Base-by-base conservation (phyloP, 2,113 vertebrate genomes). In the Sula dactylatra region DNA sequence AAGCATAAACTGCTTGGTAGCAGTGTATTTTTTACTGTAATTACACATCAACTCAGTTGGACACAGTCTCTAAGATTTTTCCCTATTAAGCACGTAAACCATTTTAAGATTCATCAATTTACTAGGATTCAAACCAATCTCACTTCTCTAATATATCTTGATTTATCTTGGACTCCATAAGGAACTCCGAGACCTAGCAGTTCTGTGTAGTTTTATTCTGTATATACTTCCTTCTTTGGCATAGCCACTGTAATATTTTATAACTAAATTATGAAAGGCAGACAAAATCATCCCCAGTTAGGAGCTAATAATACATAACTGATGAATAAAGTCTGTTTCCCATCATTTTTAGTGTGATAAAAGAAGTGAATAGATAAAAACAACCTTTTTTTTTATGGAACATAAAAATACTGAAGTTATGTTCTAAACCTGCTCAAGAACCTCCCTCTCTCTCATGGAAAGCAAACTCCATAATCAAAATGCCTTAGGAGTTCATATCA, bases 381-480 rank as follows among this genome's bases (percentile, higher is more conserved):
- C 4, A 15, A 2, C 0, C 21, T 12, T 50, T 13, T 13, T 49
- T 13, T 47, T 7, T 7, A 36, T 42, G 38, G 62, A 72, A 34
- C 27, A 32, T 49, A 82, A 95, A 92, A 89, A 32, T 13, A 45
- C 16, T 16, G 27, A 61, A 80, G 19, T 47, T 88, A 19, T 21
- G 3, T 62, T 88, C 87, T 94, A 89, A 91, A 70, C n/a, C 76
- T 94, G 71, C 64, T 93, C 84, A 94, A 73, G 44, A 85, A 70
- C n/a, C 54, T 61, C 67, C 38, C 55, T 74, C 29, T 96, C 55
- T 94, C 25, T 83, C 44, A 26, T 12, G 32, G 74, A 90, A 91
- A 90, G 47, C 58, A 72, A 93, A 86, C 66, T 93, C 82, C 47
- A 70, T 10, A 94, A 91, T 50, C 83, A 81, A 76, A 40, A 65